Evolutionary conservation across 2,888 invertebrate species (phyloP), one percentile per base, ranked within the genome.

Genomic region (Atrina japonica): DNA sequence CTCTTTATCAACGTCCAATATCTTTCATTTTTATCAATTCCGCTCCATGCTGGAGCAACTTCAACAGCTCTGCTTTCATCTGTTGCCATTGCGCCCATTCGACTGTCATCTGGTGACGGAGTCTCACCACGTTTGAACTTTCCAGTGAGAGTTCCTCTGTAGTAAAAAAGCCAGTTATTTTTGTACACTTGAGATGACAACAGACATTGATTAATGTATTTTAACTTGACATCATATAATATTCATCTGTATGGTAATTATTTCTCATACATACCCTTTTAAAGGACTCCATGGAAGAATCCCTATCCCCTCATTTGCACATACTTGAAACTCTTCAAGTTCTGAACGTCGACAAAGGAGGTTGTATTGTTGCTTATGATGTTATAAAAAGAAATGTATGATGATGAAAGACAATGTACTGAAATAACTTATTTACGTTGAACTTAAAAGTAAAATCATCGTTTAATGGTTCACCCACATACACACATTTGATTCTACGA

Each of bases 341-440:
- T 89, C 89, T 0, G 84, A 74, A 16, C 82, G 78, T 9, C 88
- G 76, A 49, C 78, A 72, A 29, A 87, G 68, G 23, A 89, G 74
- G 66, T 77, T 88, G 76, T 88, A 88, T 66, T 88, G 87, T 85
- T 87, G 87, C 86, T 88, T 73, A 45, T 0, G n/a, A 45, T 18
- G n/a, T n/a, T n/a, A n/a, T n/a, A n/a, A n/a, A n/a, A n/a, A n/a
- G n/a, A n/a, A n/a, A n/a, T n/a, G n/a, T n/a, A n/a, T n/a, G n/a
- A n/a, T n/a, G n/a, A n/a, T n/a, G n/a, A n/a, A n/a, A n/a, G n/a
- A n/a, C n/a, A n/a, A n/a, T n/a, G n/a, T n/a, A n/a, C n/a, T n/a
- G n/a, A n/a, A n/a, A n/a, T n/a, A n/a, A n/a, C n/a, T n/a, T n/a
- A n/a, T n/a, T n/a, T n/a, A n/a, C n/a, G n/a, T n/a, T n/a, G n/a